Conservation (phyloP, 1,140 invertebrate species). For the Cardiocondyla obscurior region DNA sequence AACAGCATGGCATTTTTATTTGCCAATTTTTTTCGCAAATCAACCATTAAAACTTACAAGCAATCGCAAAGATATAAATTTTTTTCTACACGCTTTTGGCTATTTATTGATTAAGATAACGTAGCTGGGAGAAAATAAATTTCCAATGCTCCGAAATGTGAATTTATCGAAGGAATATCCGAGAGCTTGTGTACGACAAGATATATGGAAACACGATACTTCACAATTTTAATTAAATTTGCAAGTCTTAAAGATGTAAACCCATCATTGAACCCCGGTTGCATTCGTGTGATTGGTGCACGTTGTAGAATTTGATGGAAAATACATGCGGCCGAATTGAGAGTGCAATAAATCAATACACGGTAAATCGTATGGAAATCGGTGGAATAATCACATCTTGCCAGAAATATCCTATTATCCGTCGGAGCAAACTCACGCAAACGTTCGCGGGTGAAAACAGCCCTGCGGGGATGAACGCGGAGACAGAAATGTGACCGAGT, state of each 20-base stretch:
- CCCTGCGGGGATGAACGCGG: not conserved
- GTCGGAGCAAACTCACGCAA: not conserved
- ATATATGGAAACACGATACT: not conserved
- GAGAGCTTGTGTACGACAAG: not conserved
- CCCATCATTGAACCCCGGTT: not conserved
- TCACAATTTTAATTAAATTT: not conserved
- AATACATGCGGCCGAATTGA: not conserved
- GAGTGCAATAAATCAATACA: not conserved
- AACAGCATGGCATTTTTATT: not conserved
- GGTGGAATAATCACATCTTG: not conserved
- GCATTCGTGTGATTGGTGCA: not conserved
- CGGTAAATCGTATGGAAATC: not conserved
- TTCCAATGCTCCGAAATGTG: not conserved
- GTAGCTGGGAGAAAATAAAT: not conserved
- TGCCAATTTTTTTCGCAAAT: not conserved
- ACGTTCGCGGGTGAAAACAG: not conserved
- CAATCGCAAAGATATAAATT: constrained; percentile 12
- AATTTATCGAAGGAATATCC: constrained; percentile 8
- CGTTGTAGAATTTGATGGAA: not conserved
- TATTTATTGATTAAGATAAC: no score
- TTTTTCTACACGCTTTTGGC: not conserved
- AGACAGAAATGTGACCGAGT: constrained; percentile 29
- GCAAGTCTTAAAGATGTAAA: not conserved
- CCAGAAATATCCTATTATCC: constrained; percentile 18
- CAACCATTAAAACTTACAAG: not conserved